phyloP scores from a whole-genome alignment of 2,888 invertebrate genomes.

The Chironomus tentans region DNA sequence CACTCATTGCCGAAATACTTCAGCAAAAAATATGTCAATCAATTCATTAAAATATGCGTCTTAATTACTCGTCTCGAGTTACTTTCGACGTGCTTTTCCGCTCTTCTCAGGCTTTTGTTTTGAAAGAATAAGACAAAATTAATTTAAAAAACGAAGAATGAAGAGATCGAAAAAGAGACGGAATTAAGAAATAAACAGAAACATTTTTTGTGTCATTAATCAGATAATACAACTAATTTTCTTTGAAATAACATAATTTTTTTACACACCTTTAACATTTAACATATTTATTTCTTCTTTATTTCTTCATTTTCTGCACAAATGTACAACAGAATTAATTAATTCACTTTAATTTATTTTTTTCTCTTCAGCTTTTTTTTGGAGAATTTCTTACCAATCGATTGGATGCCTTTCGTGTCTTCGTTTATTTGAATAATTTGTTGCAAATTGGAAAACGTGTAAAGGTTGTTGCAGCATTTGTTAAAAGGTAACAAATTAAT shows the following conservation, averaged over 20 bases:
- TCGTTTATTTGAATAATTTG: no score
- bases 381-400: no score
- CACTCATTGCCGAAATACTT: no score
- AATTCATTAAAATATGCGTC: no score
- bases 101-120: neutral
- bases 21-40: no score
- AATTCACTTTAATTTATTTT: conserved; percentile 3
- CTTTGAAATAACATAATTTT: conserved; percentile 23
- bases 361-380: neutral
- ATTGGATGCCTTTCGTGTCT: no score
- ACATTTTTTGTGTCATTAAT: neutral
- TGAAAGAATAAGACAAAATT: neutral
- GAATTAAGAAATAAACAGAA: no score
- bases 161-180: neutral
- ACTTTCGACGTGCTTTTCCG: no score
- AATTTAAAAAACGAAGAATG: neutral
- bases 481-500: no score
- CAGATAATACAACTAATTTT: conserved; percentile 17
- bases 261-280: conserved; percentile 15
- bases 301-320: neutral
- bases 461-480: no score
- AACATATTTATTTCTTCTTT: neutral
- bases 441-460: no score
- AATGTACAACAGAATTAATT: neutral
- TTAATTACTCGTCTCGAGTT: no score